Conservation (phyloP, 2,888 invertebrate genomes). For the Charanyca ferruginea region DNA sequence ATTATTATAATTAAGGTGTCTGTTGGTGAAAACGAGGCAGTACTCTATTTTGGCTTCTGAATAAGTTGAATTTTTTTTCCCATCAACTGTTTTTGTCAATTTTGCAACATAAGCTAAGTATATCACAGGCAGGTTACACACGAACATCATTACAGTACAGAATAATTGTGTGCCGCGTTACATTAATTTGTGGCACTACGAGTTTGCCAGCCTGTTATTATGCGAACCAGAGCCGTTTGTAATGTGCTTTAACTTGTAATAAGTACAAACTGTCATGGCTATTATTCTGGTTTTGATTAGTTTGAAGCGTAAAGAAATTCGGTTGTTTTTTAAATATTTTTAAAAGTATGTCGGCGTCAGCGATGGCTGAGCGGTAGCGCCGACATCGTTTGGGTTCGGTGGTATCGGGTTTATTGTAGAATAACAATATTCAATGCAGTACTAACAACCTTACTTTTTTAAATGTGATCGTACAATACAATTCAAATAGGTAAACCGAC, state of each 20-base stretch:
- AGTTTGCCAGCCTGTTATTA: constrained; percentile 30
- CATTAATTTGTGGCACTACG: constrained; percentile 42
- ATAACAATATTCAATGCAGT: too few species aligned
- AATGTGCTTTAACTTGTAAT: constrained; percentile 26
- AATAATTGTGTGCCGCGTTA: constrained; percentile 25
- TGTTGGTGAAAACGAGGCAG: too few species aligned
- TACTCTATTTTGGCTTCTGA: too few species aligned
- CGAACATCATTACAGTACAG: constrained; percentile 20
- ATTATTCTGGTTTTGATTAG: background rate
- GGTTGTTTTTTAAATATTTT: too few species aligned
- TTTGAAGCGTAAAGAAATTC: background rate
- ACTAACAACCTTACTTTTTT: too few species aligned
- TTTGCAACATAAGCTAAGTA: constrained; percentile 17
- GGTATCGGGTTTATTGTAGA: too few species aligned
- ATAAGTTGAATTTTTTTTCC: background rate
- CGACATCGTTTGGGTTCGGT: too few species aligned
- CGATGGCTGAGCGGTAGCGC: too few species aligned
- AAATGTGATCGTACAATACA: too few species aligned
- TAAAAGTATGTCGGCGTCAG: too few species aligned
- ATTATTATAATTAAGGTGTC: too few species aligned
- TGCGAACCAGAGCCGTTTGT: constrained; percentile 15
- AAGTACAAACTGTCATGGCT: background rate
- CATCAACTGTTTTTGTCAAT: background rate
- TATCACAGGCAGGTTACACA: constrained; percentile 9
- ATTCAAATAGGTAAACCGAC: too few species aligned